These are phyloP conservation scores for Trachops cirrhosus DNA, from an alignment of 2,797 vertebrate species.

Conservation along the genomic window DNA sequence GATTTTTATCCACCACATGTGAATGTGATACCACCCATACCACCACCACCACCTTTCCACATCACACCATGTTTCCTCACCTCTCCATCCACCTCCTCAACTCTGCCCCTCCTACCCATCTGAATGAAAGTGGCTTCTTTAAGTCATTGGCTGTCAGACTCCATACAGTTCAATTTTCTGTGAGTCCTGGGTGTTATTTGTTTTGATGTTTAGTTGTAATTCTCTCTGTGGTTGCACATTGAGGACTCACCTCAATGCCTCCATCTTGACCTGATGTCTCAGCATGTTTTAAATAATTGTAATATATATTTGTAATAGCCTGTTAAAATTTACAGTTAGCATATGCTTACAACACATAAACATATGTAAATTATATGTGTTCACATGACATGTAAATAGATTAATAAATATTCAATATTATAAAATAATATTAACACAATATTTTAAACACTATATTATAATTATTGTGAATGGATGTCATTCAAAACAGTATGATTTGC, in stretches of 20 bases:
- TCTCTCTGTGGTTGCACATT: neutral
- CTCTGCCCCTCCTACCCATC: neutral
- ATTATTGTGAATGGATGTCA: neutral
- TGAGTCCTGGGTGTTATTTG: neutral
- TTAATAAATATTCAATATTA: neutral
- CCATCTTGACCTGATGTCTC: neutral
- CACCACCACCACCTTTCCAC: neutral
- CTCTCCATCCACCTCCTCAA: neutral
- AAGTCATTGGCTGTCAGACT: neutral
- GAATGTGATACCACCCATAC: neutral
- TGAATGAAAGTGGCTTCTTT: neutral
- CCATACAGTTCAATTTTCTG: neutral
- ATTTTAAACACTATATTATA: neutral
- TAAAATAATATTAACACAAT: slow-evolving; percentile 30
- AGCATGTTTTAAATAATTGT: neutral
- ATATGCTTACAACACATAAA: neutral
- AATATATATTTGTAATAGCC: neutral
- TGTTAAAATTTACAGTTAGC: slow-evolving; percentile 20
- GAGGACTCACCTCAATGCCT: no score
- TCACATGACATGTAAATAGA: neutral
- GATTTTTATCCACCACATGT: neutral
- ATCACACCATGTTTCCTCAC: neutral
- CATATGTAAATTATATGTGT: neutral
- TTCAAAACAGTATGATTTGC: slow-evolving; percentile 41
- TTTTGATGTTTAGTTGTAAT: neutral